Conservation (phyloP, 37 sponge, comb jelly and placozoan species). For the Chondrosia reniformis region DNA sequence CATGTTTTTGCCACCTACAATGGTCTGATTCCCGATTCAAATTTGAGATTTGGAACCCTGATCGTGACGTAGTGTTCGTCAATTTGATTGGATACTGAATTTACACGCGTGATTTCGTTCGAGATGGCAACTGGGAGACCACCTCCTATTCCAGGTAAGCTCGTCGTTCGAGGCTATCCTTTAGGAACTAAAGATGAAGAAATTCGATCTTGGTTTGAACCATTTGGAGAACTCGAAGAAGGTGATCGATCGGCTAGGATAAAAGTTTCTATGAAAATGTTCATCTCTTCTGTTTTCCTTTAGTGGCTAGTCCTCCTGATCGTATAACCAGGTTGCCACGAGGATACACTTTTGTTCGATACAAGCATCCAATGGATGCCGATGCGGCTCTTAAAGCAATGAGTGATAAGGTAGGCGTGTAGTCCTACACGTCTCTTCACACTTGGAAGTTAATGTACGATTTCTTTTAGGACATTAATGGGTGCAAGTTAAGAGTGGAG, state of each 20-base stretch:
- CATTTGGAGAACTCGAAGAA: slow-evolving; percentile 17
- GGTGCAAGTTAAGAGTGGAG: slow-evolving; percentile 1
- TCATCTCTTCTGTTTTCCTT: not conserved
- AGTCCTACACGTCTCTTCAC: not conserved
- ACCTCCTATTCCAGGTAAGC: slow-evolving; percentile 5
- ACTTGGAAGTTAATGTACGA: no score
- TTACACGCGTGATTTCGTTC: not conserved
- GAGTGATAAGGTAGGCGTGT: not conserved
- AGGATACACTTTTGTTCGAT: slow-evolving; percentile 15
- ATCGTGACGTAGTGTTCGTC: not conserved
- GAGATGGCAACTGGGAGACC: slow-evolving; percentile 6
- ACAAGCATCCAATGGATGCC: slow-evolving; percentile 7
- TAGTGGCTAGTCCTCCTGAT: slow-evolving; percentile 23
- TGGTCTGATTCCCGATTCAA: not conserved
- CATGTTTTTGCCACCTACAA: not conserved
- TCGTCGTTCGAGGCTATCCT: slow-evolving; percentile 5
- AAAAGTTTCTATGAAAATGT: no score
- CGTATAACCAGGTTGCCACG: not conserved
- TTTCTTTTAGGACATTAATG: not conserved
- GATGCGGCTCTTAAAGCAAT: slow-evolving; percentile 8
- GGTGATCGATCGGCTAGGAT: not conserved
- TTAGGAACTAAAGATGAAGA: not conserved
- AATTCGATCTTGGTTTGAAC: slow-evolving; percentile 3
- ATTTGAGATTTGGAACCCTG: not conserved
- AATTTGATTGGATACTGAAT: no score